A percentile compares a stretch with the other conserved stretches of the same genome.
Evolutionary conservation across 23 tunicate species (phyloP).

Genomic region (Styela clava): DNA sequence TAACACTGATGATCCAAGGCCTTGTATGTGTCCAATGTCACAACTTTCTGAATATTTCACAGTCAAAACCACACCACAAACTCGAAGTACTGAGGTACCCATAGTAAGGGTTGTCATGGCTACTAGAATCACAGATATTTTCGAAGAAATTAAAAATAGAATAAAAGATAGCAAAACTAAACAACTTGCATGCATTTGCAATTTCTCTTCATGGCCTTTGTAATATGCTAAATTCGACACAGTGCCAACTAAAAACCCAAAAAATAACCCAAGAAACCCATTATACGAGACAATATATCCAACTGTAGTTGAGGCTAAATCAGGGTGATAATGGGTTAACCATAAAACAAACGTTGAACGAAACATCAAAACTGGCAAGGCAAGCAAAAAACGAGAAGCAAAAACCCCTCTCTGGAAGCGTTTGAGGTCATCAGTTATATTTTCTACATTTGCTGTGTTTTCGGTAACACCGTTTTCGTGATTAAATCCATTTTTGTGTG

Average conservation of each 20-base stretch:
- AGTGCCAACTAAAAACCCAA: conserved; percentile 37
- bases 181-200: conserved; percentile 49
- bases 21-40: conserved; percentile 40
- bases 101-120: conserved; percentile 39
- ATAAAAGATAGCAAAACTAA: conserved; percentile 35
- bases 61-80: conserved; percentile 50
- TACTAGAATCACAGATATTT: conserved; percentile 14
- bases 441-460: neutral
- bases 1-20: conserved; percentile 46
- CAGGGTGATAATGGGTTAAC: conserved; percentile 31
- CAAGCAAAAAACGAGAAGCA: conserved; percentile 36
- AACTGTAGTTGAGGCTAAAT: conserved; percentile 29
- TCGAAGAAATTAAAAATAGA: conserved; percentile 32
- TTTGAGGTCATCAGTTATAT: neutral
- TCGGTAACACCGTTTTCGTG: neutral
- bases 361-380: conserved; percentile 47
- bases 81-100: conserved; percentile 50
- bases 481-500: too few relatives aligned
- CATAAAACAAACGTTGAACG: conserved; percentile 63
- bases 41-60: conserved; percentile 18
- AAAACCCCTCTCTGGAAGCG: conserved; percentile 36
- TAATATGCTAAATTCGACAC: conserved; percentile 29
- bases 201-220: conserved; percentile 53
- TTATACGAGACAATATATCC: conserved; percentile 53
- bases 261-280: conserved; percentile 43